Conservation (phyloP, 2,888 invertebrate genomes). For the Stegophylla sp. region DNA sequence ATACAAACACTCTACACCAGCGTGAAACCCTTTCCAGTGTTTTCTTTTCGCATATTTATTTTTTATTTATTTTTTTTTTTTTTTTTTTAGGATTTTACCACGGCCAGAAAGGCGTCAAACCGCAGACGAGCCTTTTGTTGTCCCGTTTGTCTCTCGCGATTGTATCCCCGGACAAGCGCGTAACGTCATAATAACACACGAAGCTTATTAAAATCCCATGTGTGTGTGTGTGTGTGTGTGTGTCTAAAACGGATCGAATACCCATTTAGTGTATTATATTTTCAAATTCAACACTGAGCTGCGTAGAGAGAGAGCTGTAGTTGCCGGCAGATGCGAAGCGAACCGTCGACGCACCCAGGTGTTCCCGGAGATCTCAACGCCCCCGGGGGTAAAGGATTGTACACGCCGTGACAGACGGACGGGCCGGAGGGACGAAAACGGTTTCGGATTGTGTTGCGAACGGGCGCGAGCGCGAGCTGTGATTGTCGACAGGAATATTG, state of each 20-base stretch:
- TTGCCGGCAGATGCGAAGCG: conserved; percentile 54
- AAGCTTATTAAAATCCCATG: conserved; percentile 49
- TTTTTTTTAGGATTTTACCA: background rate
- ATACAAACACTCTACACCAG: conserved; percentile 4
- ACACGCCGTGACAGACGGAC: background rate
- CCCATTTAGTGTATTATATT: background rate
- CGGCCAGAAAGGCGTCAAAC: conserved; percentile 53
- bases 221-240: background rate
- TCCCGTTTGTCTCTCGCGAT: background rate
- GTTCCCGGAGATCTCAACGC: conserved; percentile 52
- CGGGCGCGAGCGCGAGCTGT: background rate
- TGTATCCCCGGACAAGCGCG: background rate
- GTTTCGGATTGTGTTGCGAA: conserved; percentile 38
- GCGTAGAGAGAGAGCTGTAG: background rate
- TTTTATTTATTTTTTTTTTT: conserved; percentile 21
- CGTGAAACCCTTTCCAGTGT: conserved; percentile 24
- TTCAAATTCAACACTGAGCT: too few relatives aligned
- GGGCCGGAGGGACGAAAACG: conserved; percentile 17
- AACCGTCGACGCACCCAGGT: conserved; percentile 42
- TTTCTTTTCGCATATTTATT: too few relatives aligned
- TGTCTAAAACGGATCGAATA: background rate
- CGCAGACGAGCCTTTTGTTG: conserved; percentile 55
- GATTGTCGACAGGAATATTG: conserved; percentile 35
- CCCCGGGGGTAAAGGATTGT: conserved; percentile 52
- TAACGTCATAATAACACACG: conserved; percentile 27